Conservation (phyloP, 2,113 vertebrate genomes). For the Triplophysa siluroides region DNA sequence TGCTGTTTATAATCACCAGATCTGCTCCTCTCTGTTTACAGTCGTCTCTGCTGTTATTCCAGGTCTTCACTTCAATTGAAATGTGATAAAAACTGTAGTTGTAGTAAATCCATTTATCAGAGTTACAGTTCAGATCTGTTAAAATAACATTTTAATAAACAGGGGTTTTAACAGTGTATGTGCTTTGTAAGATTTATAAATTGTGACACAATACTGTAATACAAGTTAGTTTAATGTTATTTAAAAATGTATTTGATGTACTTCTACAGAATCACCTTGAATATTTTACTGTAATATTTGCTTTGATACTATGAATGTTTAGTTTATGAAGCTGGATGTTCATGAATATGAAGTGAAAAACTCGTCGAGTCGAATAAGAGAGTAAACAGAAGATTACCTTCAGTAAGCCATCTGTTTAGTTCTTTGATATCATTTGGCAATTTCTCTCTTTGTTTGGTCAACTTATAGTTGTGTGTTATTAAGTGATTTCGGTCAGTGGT, state of each 20-base stretch:
- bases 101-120: background rate
- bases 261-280: too few relatives aligned
- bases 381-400: background rate
- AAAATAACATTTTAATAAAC: background rate
- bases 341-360: too few relatives aligned
- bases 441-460: background rate
- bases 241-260: too few relatives aligned
- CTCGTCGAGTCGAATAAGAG: background rate
- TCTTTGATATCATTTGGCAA: background rate
- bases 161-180: background rate
- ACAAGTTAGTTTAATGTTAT: too few relatives aligned
- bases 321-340: too few relatives aligned
- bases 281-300: too few relatives aligned
- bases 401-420: background rate
- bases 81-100: constrained; percentile 14
- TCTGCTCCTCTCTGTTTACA: constrained; percentile 1
- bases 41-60: background rate
- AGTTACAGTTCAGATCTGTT: background rate
- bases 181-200: too few relatives aligned
- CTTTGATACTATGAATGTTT: too few relatives aligned
- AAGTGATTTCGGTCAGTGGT: background rate
- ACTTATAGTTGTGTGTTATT: background rate
- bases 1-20: constrained; percentile 7
- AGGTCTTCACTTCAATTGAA: background rate
- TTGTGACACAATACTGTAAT: too few relatives aligned